These are phyloP conservation scores for Lasaia peninsularis DNA, from an alignment of 1,140 invertebrate genomes.

Conservation along the genomic window DNA sequence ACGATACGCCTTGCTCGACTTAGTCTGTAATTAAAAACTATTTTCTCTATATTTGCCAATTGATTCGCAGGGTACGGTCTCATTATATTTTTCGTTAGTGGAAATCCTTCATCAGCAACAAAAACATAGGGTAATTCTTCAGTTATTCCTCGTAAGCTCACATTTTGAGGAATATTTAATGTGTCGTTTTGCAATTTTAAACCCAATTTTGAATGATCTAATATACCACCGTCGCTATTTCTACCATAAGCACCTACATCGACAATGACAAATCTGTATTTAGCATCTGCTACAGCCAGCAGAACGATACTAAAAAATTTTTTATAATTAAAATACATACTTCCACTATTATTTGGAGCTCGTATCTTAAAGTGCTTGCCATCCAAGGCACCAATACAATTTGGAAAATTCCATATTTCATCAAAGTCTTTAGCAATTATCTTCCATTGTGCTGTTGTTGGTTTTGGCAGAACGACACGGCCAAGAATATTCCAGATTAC, in stretches of 20 bases:
- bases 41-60: slow-evolving; percentile 21
- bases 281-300: slow-evolving; percentile 50
- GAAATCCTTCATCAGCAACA: slow-evolving; percentile 53
- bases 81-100: slow-evolving; percentile 7
- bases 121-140: slow-evolving; percentile 39
- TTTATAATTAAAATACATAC: slow-evolving; percentile 40
- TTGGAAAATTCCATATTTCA: slow-evolving; percentile 47
- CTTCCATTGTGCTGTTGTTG: slow-evolving; percentile 34
- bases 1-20: slow-evolving; percentile 51
- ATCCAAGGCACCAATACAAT: slow-evolving; percentile 55
- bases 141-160: slow-evolving; percentile 28
- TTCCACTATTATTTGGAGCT: slow-evolving; percentile 44
- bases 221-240: slow-evolving; percentile 36
- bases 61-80: slow-evolving; percentile 14
- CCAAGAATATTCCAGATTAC: slow-evolving; percentile 23
- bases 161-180: slow-evolving; percentile 24
- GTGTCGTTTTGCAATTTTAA: slow-evolving; percentile 19
- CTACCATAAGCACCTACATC: slow-evolving; percentile 25
- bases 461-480: slow-evolving; percentile 24
- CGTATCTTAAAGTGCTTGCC: slow-evolving; percentile 55
- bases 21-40: slow-evolving; percentile 62
- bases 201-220: slow-evolving; percentile 30
- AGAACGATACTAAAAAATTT: slow-evolving; percentile 28
- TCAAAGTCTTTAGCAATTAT: slow-evolving; percentile 43
- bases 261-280: slow-evolving; percentile 46